These are phyloP conservation scores for Mastacembelus armatus DNA, from an alignment of 2,797 vertebrate species.

Conservation along the genomic window DNA sequence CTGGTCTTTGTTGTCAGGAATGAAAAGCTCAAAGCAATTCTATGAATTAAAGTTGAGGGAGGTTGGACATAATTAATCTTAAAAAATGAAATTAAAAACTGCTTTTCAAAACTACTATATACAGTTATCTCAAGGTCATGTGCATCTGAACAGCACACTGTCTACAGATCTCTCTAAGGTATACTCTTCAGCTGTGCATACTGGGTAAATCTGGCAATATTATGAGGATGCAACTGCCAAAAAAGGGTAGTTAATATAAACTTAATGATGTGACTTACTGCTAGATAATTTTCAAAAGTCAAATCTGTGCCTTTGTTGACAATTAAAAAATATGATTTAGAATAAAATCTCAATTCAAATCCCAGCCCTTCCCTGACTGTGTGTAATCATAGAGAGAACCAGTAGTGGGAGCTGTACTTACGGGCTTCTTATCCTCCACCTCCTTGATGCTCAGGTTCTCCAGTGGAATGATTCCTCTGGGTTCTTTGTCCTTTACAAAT, in stretches of 20 bases:
- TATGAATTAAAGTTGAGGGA: constrained; percentile 51
- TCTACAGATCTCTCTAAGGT: no score
- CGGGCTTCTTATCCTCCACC: constrained; percentile 97
- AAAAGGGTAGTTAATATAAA: no score
- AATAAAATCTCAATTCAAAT: neutral
- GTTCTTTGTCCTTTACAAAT: constrained; percentile 92
- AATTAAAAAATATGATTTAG: neutral
- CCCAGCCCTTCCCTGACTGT: neutral
- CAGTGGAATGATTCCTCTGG: constrained; percentile 95
- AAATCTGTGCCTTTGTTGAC: neutral
- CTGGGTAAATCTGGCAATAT: neutral
- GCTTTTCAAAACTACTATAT: no score
- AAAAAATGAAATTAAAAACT: no score
- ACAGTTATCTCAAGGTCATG: no score
- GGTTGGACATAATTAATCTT: constrained; percentile 10
- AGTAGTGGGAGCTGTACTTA: constrained; percentile 79
- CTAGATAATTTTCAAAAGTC: neutral
- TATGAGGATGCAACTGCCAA: no score
- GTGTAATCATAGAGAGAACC: constrained; percentile 24
- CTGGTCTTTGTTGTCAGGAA: constrained; percentile 96
- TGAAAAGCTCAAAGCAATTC: constrained; percentile 99
- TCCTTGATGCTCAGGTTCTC: constrained; percentile 97
- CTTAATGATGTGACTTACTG: neutral
- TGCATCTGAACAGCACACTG: no score
- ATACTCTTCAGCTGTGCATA: no score